These are phyloP conservation scores for Zonitis immaculata DNA, from an alignment of 2,888 invertebrate genomes.

Conservation along the genomic window DNA sequence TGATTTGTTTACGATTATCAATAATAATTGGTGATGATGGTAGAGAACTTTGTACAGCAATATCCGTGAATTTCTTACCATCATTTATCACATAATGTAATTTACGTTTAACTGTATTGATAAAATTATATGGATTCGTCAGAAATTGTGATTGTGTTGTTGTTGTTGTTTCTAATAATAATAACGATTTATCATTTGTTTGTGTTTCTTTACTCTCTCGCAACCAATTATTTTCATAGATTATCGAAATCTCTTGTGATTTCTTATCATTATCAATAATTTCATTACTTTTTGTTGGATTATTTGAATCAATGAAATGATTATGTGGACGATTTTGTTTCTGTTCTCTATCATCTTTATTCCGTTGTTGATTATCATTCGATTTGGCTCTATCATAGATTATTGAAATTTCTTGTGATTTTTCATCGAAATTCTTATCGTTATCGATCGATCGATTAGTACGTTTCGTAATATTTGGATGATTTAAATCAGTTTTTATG, in stretches of 20 bases:
- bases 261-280: not conserved
- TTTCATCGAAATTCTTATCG: too few species aligned
- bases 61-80: slow-evolving; percentile 28
- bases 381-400: too few species aligned
- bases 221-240: not conserved
- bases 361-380: too few species aligned
- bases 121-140: slow-evolving; percentile 57
- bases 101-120: slow-evolving; percentile 57
- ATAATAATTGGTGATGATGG: not conserved
- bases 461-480: not conserved
- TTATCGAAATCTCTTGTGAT: not conserved
- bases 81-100: slow-evolving; percentile 40
- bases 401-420: too few species aligned
- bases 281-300: not conserved
- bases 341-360: too few species aligned
- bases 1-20: not conserved
- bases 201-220: slow-evolving; percentile 23
- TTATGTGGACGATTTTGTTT: too few species aligned
- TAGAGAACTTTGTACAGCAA: slow-evolving; percentile 33
- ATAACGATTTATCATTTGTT: slow-evolving; percentile 27
- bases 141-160: slow-evolving; percentile 10
- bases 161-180: slow-evolving; percentile 42
- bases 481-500: not conserved
- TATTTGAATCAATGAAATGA: not conserved
- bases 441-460: not conserved